Evolutionary conservation across 2,113 vertebrate genomes (phyloP).

Genomic region (Menura novaehollandiae): DNA sequence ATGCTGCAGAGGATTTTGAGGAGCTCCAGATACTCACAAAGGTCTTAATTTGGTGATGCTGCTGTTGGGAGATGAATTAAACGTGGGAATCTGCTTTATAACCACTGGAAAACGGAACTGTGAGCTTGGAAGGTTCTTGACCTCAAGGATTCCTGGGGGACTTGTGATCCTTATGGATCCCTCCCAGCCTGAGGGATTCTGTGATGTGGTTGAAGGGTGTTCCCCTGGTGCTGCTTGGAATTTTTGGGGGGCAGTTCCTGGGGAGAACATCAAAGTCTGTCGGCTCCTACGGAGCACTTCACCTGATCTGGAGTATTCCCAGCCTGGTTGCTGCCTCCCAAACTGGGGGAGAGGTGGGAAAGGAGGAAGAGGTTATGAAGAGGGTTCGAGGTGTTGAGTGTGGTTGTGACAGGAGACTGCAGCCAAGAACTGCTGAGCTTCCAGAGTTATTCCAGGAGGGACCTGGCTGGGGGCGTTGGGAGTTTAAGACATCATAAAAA

Average conservation of each 20-base stretch:
- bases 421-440: neutral
- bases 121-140: neutral
- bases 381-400: neutral
- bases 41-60: accelerated
- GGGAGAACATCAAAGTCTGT: accelerated
- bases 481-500: neutral
- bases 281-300: neutral
- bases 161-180: neutral
- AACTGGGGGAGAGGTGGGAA: neutral
- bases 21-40: neutral
- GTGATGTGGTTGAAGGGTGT: accelerated
- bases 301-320: neutral
- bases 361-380: neutral
- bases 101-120: neutral
- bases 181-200: neutral
- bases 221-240: accelerated
- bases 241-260: neutral
- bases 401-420: neutral
- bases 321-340: neutral
- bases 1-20: neutral
- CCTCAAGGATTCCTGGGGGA: accelerated
- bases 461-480: neutral
- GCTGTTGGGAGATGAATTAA: neutral
- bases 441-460: neutral
- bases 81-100: accelerated